Conservation (phyloP, 2,888 invertebrate genomes). For the Zeuzera pyrina region DNA sequence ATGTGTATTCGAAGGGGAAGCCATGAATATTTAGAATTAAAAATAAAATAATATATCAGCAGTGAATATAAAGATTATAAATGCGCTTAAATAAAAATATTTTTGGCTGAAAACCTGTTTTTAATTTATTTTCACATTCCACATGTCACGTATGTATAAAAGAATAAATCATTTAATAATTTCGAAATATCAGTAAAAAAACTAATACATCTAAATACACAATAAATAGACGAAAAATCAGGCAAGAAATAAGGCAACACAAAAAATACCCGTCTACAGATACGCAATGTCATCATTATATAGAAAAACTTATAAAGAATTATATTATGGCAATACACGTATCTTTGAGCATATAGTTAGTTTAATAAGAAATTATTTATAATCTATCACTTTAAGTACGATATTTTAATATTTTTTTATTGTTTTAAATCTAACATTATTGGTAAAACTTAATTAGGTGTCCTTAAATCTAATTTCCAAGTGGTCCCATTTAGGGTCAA, state of each 20-base stretch:
- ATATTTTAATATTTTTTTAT: not conserved
- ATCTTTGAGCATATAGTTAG: too few species aligned
- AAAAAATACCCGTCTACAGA: not conserved
- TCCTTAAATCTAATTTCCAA: constrained; percentile 1
- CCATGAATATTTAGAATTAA: constrained; percentile 66
- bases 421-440: not conserved
- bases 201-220: constrained; percentile 1
- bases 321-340: too few species aligned
- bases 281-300: not conserved
- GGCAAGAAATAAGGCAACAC: not conserved
- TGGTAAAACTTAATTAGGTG: not conserved
- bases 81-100: constrained; percentile 74
- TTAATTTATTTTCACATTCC: constrained; percentile 30
- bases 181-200: not conserved
- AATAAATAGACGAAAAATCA: not conserved
- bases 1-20: constrained; percentile 50
- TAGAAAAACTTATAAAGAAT: too few species aligned
- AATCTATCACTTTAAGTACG: too few species aligned
- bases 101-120: constrained; percentile 64
- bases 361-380: too few species aligned
- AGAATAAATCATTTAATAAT: not conserved
- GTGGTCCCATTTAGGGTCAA: constrained; percentile 31
- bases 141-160: not conserved
- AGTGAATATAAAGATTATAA: constrained; percentile 71
- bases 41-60: constrained; percentile 69